A percentile compares a stretch with the other conserved stretches of the same genome.
Conservation (phyloP, 1,140 invertebrate genomes). For the Drosophila tropicalis region DNA sequence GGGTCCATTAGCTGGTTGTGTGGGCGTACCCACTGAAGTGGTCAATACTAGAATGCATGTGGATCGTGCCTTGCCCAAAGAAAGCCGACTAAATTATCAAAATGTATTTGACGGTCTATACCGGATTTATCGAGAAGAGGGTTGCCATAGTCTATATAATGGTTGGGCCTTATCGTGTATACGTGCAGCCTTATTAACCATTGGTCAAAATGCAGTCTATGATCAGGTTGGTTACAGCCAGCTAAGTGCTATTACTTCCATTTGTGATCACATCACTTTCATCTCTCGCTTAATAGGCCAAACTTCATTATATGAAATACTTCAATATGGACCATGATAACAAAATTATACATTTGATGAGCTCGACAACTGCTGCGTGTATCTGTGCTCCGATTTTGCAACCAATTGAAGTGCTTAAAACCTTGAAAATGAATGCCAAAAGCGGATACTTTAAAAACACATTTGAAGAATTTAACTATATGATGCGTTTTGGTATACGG, state of each 20-base stretch:
- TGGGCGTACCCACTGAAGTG: constrained; percentile 60
- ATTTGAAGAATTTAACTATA: neutral
- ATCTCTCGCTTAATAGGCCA: constrained; percentile 24
- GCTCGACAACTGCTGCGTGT: constrained; percentile 46
- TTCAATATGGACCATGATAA: constrained; percentile 29
- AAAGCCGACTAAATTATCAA: constrained; percentile 32
- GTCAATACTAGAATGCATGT: constrained; percentile 63
- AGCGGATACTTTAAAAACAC: neutral
- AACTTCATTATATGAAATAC: constrained; percentile 21
- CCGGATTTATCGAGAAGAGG: constrained; percentile 34
- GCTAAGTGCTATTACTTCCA: too few species aligned
- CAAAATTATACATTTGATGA: constrained; percentile 44
- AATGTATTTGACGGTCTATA: constrained; percentile 51
- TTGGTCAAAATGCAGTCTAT: constrained; percentile 58
- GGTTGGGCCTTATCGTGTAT: constrained; percentile 19
- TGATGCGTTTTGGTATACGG: constrained; percentile 42
- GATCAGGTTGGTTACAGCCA: constrained; percentile 48
- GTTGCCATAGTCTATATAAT: constrained; percentile 36
- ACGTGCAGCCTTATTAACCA: constrained; percentile 19
- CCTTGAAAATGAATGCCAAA: constrained; percentile 39
- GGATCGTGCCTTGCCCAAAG: constrained; percentile 28
- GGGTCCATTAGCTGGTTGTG: constrained; percentile 25
- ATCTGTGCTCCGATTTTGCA: constrained; percentile 47
- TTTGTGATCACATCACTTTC: too few species aligned
- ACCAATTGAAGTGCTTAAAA: constrained; percentile 56